These are phyloP conservation scores for Clivina fossor DNA, from an alignment of 2,888 invertebrate genomes.

Conservation along the genomic window DNA sequence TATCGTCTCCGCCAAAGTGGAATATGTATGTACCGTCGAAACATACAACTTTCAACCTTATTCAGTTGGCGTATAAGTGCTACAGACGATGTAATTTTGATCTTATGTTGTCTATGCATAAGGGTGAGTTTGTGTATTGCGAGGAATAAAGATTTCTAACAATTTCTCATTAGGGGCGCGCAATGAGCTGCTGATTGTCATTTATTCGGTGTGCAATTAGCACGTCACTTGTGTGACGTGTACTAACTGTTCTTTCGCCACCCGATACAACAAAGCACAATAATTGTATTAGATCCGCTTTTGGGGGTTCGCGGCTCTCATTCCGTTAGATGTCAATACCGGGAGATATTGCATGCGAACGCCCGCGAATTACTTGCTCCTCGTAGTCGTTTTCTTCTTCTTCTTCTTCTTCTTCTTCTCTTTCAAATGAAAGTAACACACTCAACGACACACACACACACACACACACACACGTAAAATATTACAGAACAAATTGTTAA, in stretches of 20 bases:
- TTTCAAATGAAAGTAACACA: no score
- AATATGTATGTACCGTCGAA: constrained; percentile 53
- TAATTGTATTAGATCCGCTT: constrained; percentile 29
- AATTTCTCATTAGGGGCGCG: constrained; percentile 53
- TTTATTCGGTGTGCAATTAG: constrained; percentile 53
- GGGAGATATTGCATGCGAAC: constrained; percentile 27
- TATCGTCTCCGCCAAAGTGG: constrained; percentile 45
- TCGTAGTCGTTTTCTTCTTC: no score
- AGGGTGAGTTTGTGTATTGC: constrained; percentile 40
- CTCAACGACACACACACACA: no score
- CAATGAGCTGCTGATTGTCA: constrained; percentile 54
- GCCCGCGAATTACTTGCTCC: constrained; percentile 22
- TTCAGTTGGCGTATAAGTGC: constrained; percentile 1
- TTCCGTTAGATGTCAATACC: constrained; percentile 19
- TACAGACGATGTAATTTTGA: constrained; percentile 23
- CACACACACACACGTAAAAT: no score
- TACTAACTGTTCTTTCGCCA: constrained; percentile 29
- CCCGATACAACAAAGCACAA: constrained; percentile 33
- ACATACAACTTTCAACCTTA: constrained; percentile 34
- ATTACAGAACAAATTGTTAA: no score
- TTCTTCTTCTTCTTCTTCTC: no score
- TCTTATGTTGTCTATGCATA: constrained; percentile 38
- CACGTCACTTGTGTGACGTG: constrained; percentile 48
- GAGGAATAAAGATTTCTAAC: constrained; percentile 52
- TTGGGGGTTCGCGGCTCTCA: background rate